A percentile compares a stretch with the other conserved stretches of the same genome.
Conservation (phyloP, 2,888 invertebrate species). For the Cheiracanthium punctorium region DNA sequence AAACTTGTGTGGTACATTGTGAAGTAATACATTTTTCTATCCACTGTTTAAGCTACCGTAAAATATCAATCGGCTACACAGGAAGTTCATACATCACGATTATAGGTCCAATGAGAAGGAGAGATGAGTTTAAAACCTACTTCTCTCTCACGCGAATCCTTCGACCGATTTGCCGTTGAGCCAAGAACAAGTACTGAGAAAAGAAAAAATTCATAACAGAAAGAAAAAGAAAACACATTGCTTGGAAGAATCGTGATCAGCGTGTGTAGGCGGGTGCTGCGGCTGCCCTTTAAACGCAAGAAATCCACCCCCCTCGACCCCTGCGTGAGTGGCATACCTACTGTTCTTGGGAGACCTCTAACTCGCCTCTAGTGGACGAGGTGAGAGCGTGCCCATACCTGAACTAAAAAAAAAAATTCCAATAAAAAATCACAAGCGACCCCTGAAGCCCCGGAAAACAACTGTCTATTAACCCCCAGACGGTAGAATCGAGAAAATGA, state of each 20-base stretch:
- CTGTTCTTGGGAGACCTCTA: conserved; percentile 5
- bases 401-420: too few species aligned
- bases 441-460: background rate
- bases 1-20: too few species aligned
- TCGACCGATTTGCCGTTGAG: conserved; percentile 20
- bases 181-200: background rate
- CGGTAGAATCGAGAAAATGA: too few species aligned
- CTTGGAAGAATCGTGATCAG: conserved; percentile 32
- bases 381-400: conserved; percentile 18
- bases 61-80: too few species aligned
- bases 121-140: too few species aligned
- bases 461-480: background rate
- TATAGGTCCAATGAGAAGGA: too few species aligned
- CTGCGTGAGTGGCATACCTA: conserved; percentile 36
- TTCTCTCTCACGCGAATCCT: conserved; percentile 21
- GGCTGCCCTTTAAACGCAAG: conserved; percentile 13
- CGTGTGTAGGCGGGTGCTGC: conserved; percentile 45
- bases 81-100: too few species aligned
- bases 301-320: conserved; percentile 3
- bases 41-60: background rate
- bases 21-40: too few species aligned
- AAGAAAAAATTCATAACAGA: background rate
- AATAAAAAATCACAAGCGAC: conserved; percentile 12
- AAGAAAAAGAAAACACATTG: background rate
- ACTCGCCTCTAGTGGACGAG: conserved; percentile 16